These are phyloP conservation scores for Scaptomyza polygonia DNA, from an alignment of 2,888 invertebrate genomes.

Conservation along the genomic window DNA sequence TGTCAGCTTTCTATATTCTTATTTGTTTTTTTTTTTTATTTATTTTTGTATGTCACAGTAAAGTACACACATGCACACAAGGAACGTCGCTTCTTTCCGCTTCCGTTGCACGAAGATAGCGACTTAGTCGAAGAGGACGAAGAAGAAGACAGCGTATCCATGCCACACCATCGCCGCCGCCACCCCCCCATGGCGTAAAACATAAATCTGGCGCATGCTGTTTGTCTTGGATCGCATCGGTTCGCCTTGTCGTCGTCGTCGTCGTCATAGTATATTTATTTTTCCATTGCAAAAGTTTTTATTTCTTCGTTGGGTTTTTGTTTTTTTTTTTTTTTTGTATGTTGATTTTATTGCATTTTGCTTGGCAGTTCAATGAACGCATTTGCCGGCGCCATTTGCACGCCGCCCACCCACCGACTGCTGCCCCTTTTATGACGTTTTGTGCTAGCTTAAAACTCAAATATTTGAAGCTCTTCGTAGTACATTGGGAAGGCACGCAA, in stretches of 20 bases:
- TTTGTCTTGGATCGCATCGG: constrained; percentile 62
- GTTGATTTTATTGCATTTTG: constrained; percentile 67
- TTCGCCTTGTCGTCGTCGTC: constrained; percentile 33
- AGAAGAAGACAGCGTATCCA: not conserved
- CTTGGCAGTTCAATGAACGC: constrained; percentile 73
- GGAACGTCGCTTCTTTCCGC: constrained; percentile 70
- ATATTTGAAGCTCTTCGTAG: constrained; percentile 60
- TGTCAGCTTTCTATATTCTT: not conserved
- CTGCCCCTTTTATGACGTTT: constrained; percentile 16
- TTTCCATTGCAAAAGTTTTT: constrained; percentile 39
- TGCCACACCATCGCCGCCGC: not conserved
- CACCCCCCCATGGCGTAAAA: constrained; percentile 7
- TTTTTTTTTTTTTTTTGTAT: too few relatives aligned
- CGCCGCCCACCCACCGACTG: constrained; percentile 14
- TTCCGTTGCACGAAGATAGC: constrained; percentile 52
- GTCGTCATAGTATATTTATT: constrained; percentile 52
- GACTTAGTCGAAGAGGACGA: constrained; percentile 14
- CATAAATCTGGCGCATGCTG: constrained; percentile 64
- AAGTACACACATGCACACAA: not conserved
- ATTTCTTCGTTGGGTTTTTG: constrained; percentile 28
- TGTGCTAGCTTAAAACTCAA: constrained; percentile 58
- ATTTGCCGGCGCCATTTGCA: constrained; percentile 69
- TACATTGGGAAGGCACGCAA: constrained; percentile 55
- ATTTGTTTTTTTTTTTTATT: not conserved
- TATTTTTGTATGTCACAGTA: constrained; percentile 16